phyloP scores from a whole-genome alignment of 1,140 invertebrate genomes.

The Sesamia nonagrioides region DNA sequence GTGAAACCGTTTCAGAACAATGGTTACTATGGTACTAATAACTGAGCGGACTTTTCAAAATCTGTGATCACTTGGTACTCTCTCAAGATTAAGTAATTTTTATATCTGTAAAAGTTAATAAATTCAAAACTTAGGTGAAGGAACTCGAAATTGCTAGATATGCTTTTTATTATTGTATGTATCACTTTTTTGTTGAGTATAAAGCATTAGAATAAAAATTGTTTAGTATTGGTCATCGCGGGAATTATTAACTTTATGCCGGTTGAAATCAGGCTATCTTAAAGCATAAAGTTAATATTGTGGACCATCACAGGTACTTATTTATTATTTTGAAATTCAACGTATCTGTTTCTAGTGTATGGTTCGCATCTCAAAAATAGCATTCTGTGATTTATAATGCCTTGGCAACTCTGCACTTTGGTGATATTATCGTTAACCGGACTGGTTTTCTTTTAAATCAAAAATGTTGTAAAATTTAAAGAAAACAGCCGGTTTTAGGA shows the following conservation, averaged over 20 bases:
- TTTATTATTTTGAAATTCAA: slow-evolving; percentile 56
- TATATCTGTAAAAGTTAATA: slow-evolving; percentile 72
- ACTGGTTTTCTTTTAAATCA: slow-evolving; percentile 62
- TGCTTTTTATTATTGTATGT: slow-evolving; percentile 70
- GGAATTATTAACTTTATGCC: slow-evolving; percentile 32
- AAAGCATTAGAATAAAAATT: slow-evolving; percentile 53
- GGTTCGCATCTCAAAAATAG: slow-evolving; percentile 69
- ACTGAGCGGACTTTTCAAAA: slow-evolving; percentile 82
- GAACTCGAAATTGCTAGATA: slow-evolving; percentile 76
- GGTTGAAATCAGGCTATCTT: not conserved
- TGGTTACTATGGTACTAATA: slow-evolving; percentile 84
- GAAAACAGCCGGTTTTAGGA: slow-evolving; percentile 55
- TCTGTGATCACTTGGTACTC: slow-evolving; percentile 87
- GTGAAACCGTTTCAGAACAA: slow-evolving; percentile 79
- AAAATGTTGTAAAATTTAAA: slow-evolving; percentile 54
- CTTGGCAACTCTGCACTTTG: slow-evolving; percentile 73
- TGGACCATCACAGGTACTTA: slow-evolving; percentile 48
- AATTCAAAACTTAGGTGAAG: slow-evolving; percentile 68
- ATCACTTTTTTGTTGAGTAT: slow-evolving; percentile 64
- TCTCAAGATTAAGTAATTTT: slow-evolving; percentile 85
- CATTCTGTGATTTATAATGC: slow-evolving; percentile 80
- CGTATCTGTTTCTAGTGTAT: slow-evolving; percentile 43
- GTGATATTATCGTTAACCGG: slow-evolving; percentile 69
- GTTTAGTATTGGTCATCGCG: slow-evolving; percentile 49
- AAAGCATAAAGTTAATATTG: slow-evolving; percentile 31